Conservation (phyloP, 2,113 vertebrate genomes). For the Gymnorhina tibicen region DNA sequence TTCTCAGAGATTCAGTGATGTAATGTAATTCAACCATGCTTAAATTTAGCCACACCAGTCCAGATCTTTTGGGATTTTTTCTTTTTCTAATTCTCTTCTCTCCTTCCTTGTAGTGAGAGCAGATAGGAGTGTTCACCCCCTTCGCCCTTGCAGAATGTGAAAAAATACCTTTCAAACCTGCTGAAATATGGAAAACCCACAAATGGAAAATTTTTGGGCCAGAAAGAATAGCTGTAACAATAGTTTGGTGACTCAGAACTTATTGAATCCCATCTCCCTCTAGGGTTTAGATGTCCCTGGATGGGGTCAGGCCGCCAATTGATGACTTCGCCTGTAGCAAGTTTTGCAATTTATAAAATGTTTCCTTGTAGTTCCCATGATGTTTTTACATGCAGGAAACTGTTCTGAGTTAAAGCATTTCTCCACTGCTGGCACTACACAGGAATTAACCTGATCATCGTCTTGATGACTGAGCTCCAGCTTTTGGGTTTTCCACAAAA, state of each 20-base stretch:
- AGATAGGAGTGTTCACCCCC: not conserved
- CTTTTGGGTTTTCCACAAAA: not conserved
- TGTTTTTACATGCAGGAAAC: not conserved
- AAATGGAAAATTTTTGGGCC: not conserved
- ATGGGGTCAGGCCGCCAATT: not conserved
- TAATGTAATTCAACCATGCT: not conserved
- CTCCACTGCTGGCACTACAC: not conserved
- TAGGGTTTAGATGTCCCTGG: not conserved
- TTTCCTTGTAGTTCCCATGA: not conserved
- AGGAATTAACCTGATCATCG: not conserved
- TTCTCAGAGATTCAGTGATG: not conserved
- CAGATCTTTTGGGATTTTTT: not conserved
- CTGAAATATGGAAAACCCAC: conserved; percentile 4
- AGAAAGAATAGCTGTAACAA: not conserved
- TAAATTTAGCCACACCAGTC: not conserved
- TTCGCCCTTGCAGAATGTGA: not conserved
- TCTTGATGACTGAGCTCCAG: not conserved
- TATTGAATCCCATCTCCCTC: not conserved
- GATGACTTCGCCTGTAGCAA: not conserved
- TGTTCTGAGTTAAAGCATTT: not conserved
- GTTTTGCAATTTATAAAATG: not conserved
- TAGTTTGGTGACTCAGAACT: conserved; percentile 8
- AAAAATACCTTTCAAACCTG: conserved; percentile 42
- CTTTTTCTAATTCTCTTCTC: not conserved
- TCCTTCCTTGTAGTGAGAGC: not conserved